phyloP scores from a whole-genome alignment of 2,797 vertebrate genomes.

The Dendrocincla tyrannina region DNA sequence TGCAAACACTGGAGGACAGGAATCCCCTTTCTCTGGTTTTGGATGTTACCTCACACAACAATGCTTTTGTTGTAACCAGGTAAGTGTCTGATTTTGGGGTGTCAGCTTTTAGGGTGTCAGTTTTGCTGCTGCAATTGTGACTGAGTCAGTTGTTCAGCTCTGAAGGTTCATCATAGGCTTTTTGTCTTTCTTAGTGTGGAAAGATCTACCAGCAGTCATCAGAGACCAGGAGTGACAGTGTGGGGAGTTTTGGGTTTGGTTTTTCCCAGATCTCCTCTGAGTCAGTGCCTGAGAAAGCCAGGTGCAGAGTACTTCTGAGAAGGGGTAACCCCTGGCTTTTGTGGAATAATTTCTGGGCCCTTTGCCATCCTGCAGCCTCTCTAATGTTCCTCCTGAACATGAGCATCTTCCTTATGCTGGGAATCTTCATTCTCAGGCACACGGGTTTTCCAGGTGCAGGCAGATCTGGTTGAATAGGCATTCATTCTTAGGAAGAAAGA shows the following conservation, averaged over 20 bases:
- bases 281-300: slow-evolving; percentile 33
- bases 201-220: not conserved
- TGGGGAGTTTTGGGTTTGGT: slow-evolving; percentile 33
- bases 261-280: slow-evolving; percentile 51
- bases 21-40: not conserved
- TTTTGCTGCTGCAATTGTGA: not conserved
- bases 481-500: not conserved
- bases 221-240: not conserved
- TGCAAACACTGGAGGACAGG: not conserved
- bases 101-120: not conserved
- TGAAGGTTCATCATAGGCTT: not conserved
- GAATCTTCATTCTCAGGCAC: not conserved
- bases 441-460: not conserved
- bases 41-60: not conserved
- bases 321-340: not conserved
- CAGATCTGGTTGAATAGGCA: not conserved
- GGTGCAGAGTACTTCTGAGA: slow-evolving; percentile 31
- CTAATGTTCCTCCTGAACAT: not conserved
- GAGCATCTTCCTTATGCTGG: not conserved
- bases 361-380: not conserved
- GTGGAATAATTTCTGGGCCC: not conserved
- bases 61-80: not conserved
- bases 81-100: not conserved
- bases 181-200: not conserved
- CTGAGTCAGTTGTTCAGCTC: not conserved